A percentile compares a stretch with the other conserved stretches of the same genome.
These are phyloP conservation scores for Uromys caudimaculatus DNA, from an alignment of 2,797 vertebrate species.

Conservation along the genomic window DNA sequence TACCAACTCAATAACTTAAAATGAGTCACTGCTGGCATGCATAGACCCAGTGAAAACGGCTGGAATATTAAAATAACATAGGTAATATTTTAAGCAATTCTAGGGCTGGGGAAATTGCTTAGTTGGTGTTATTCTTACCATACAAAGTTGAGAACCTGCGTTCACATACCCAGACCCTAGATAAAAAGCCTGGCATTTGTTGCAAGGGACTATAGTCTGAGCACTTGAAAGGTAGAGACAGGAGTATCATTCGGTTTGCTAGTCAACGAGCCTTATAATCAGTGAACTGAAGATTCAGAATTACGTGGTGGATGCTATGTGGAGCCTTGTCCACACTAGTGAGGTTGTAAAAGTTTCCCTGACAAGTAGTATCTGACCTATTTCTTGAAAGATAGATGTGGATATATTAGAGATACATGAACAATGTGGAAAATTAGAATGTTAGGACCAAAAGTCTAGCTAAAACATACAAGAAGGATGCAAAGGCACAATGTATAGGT, in stretches of 20 bases:
- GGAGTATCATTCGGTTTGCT: background rate
- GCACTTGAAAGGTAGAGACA: background rate
- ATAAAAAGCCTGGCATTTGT: background rate
- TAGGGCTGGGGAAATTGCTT: background rate
- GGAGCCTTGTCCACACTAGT: background rate
- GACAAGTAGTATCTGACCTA: background rate
- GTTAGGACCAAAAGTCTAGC: background rate
- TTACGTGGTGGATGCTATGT: background rate
- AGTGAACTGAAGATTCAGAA: background rate
- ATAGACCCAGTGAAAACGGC: background rate
- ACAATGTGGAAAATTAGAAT: background rate
- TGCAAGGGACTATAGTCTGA: background rate
- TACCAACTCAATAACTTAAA: slow-evolving; percentile 42
- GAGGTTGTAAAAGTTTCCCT: background rate
- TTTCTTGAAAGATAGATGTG: background rate
- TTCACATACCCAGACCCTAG: background rate
- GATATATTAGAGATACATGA: background rate
- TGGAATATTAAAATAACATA: slow-evolving; percentile 40
- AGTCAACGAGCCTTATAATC: background rate
- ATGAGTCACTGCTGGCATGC: background rate
- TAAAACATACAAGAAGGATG: background rate
- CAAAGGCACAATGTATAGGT: background rate
- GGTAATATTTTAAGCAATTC: background rate
- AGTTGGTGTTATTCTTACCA: background rate
- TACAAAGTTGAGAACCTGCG: background rate